Base-by-base conservation (phyloP, 2,113 vertebrate species). In the Antennarius striatus region DNA sequence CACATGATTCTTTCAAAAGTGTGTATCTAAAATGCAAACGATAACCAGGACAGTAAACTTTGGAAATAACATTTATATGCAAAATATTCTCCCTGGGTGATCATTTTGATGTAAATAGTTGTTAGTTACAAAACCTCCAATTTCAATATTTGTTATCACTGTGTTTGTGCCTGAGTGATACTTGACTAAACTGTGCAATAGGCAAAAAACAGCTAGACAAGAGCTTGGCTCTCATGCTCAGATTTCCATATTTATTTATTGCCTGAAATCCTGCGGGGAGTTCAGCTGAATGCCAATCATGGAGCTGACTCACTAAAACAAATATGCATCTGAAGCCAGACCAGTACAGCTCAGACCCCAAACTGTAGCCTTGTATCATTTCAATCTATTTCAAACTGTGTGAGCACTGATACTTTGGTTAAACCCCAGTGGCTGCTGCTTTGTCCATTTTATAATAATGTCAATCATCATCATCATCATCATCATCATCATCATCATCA, bases 161-260 rank as follows among this genome's bases (percentile, higher is more conserved):
- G 81, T 88, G 77, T 89, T 90, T 87, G 85, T 79, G 80, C 82
- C 84, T 75, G 89, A 87, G 77, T 86, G 83, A 91, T 89, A 89
- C 86, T 88, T 81, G 82, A 87, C 81, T 87, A 86, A 88, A 88
- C 79, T 83, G 78, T 82, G 81, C 81, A 85, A 89, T 85, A 83
- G 88, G 75, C 66, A 88, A 84, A 87, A 86, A 79, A 76, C 69
- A 78, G 68, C 77, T 61, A 81, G 81, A 87, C 82, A 88, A 90
- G 87, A 85, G 86, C 77, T 72, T 69, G 77, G 81, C 86, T 89
- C 84, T 88, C 86, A 82, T 86, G 68, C 88, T 82, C 83, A 84
- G 71, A 93, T 92, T 93, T 91, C 89, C 91, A 93, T 92, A 92
- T 92, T 91, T 92, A 91, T 92, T 93, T 92, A 91, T 92, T 93